Base-by-base conservation (phyloP, 2,888 invertebrate species). In the Drosophila phalerata region DNA sequence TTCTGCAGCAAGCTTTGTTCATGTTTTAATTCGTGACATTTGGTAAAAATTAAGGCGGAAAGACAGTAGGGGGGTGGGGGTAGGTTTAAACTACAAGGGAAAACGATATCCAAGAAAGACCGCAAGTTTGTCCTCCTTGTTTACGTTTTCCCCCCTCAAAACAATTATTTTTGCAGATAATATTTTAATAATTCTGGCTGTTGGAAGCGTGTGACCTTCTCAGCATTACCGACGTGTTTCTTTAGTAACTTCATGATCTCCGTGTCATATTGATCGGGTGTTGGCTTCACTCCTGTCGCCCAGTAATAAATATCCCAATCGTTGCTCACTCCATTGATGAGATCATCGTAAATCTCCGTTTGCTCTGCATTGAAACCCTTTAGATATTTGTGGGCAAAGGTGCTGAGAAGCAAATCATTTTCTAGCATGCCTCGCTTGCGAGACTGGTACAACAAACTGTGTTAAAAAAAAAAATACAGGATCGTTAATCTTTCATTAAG, bases 231-330 rank as follows among this genome's bases (percentile, higher is more conserved):
- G 2, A 96, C 96, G 92, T 98, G 98, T 78, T 95, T 93, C 90
- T 97, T 97, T 5, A 99, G 93, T 90, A 97, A 92, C 63, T 94
- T 92, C 97, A 98, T 97, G n/a, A 98, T 93, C 92, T 96, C 96
- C 90, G 95, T 97, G 83, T 98, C 94, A 92, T 96, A 98, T 91
- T 98, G 96, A 47, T 94, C 90, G 1, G 98, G 98, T 8, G 96
- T 96, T n/a, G 96, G 95, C 89, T 96, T 96, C 5, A 95, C 95
- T 62, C 95, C 96, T 40, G 96, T 96, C 13, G 97, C 96, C 98
- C 99, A 99, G 91, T 99, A 96, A 92, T 96, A 99, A 70, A 99
- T 96, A 81, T 99, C 99, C 99, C 99, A 99, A 92, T 99, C 99
- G 92, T 98, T 99, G 32, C 96, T 96, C 1, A 98, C 97, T 19